A percentile compares a stretch with the other conserved stretches of the same genome.
phyloP scores from a whole-genome alignment of 2,888 invertebrate genomes.

The Geotrupes spiniger region DNA sequence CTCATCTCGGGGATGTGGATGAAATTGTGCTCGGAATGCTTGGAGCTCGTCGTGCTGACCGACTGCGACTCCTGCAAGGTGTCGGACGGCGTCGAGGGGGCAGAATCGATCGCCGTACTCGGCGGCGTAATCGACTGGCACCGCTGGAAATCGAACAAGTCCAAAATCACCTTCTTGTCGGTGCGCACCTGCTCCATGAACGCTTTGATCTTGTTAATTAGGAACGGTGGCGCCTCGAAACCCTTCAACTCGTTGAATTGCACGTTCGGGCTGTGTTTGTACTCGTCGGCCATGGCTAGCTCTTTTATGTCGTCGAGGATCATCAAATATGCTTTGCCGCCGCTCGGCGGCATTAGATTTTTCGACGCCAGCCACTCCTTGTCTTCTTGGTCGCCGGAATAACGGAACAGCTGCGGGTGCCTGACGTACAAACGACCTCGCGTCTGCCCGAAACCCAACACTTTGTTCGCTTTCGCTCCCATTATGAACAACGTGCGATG shows the following conservation, averaged over 20 bases:
- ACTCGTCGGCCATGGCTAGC: slow-evolving; percentile 70
- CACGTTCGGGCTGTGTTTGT: slow-evolving; percentile 62
- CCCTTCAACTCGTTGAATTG: slow-evolving; percentile 68
- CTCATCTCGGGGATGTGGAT: slow-evolving; percentile 49
- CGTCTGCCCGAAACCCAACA: slow-evolving; percentile 71
- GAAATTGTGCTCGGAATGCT: slow-evolving; percentile 40
- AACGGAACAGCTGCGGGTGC: slow-evolving; percentile 72
- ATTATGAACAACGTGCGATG: slow-evolving; percentile 74
- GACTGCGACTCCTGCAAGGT: slow-evolving; percentile 44
- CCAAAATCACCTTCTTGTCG: slow-evolving; percentile 37
- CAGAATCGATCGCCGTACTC: slow-evolving; percentile 44
- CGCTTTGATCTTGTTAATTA: slow-evolving; percentile 69
- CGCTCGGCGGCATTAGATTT: slow-evolving; percentile 73
- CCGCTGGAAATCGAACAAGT: slow-evolving; percentile 42
- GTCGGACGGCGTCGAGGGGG: slow-evolving; percentile 48
- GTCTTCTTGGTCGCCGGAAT: slow-evolving; percentile 76
- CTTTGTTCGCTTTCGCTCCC: slow-evolving; percentile 74
- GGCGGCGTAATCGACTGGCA: slow-evolving; percentile 46
- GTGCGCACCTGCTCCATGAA: slow-evolving; percentile 56
- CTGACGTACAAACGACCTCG: slow-evolving; percentile 73
- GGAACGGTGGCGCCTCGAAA: slow-evolving; percentile 72
- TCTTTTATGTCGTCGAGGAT: slow-evolving; percentile 76
- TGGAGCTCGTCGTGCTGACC: slow-evolving; percentile 36
- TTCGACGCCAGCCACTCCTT: slow-evolving; percentile 78
- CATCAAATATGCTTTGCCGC: slow-evolving; percentile 77